Evolutionary conservation across 2,797 vertebrate species (phyloP).

Genomic region (Tragopan temminckii): DNA sequence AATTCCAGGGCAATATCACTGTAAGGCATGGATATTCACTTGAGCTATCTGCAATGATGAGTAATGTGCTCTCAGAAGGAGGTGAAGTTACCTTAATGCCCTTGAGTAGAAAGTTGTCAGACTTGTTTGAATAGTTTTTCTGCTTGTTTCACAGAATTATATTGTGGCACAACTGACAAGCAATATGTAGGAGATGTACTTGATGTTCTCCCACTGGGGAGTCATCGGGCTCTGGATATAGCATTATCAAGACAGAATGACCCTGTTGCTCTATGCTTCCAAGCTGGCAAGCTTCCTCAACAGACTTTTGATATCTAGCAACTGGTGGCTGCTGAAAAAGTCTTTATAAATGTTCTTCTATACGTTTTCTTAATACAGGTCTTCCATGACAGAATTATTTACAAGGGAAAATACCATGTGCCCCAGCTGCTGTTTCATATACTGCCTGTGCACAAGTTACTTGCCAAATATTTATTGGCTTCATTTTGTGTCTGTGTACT

Average conservation of each 20-base stretch:
- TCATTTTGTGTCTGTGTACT: background rate
- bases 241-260: background rate
- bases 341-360: background rate
- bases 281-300: background rate
- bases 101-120: background rate
- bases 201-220: background rate
- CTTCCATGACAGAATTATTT: background rate
- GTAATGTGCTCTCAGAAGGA: background rate
- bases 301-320: background rate
- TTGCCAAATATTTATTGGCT: background rate
- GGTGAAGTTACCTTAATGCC: background rate
- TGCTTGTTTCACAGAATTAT: background rate
- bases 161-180: background rate
- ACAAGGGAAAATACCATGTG: background rate
- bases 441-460: background rate
- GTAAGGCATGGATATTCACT: rapidly evolving
- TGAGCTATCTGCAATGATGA: background rate
- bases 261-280: background rate
- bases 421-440: background rate
- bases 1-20: background rate
- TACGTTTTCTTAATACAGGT: background rate
- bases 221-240: background rate
- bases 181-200: background rate
- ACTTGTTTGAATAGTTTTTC: background rate
- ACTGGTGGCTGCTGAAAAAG: background rate